phyloP scores from a whole-genome alignment of 2,888 invertebrate species.

The Athripsodes cinereus region DNA sequence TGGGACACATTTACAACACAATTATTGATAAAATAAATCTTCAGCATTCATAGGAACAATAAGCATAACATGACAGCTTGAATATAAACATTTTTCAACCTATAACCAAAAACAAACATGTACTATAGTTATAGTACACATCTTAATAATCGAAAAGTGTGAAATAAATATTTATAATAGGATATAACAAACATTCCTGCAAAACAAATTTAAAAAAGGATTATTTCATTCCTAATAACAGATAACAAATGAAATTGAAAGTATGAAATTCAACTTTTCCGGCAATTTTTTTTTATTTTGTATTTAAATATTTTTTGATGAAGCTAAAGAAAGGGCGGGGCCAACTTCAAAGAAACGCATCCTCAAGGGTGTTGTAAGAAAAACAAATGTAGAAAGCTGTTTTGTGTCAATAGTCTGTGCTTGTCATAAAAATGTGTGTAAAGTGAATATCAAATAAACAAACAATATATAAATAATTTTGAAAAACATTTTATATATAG shows the following conservation, averaged over 20 bases:
- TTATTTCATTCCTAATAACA: constrained; percentile 13
- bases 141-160: background rate
- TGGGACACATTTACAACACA: constrained; percentile 18
- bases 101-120: background rate
- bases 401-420: background rate
- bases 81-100: constrained; percentile 7
- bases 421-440: background rate
- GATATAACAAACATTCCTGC: constrained; percentile 27
- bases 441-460: too few relatives aligned
- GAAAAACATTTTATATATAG: too few relatives aligned
- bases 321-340: constrained; percentile 23
- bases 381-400: constrained; percentile 5
- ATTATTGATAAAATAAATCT: background rate
- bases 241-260: constrained; percentile 7
- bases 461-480: too few relatives aligned
- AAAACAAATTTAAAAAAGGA: constrained; percentile 17
- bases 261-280: constrained; percentile 3
- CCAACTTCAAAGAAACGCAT: constrained; percentile 28
- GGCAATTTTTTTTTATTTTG: background rate
- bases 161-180: background rate
- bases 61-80: constrained; percentile 21
- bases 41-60: constrained; percentile 25
- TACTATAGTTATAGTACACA: background rate
- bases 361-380: constrained; percentile 11
- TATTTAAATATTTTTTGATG: background rate